Conservation (phyloP, 2,113 vertebrate genomes). For the Chaetops frenatus region DNA sequence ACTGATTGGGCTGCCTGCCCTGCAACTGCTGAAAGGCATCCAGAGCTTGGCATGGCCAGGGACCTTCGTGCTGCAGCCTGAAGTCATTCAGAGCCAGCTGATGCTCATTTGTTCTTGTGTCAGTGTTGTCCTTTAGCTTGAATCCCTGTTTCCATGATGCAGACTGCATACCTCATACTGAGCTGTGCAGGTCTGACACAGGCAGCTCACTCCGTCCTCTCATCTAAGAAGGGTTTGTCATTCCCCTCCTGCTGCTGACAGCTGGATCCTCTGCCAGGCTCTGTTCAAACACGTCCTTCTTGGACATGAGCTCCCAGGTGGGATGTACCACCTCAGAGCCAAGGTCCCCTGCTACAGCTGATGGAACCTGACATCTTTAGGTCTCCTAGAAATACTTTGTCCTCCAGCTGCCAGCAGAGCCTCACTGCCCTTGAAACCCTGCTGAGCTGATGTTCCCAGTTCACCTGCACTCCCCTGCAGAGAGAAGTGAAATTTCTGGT, state of each 20-base stretch:
- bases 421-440: not conserved
- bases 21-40: not conserved
- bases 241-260: not conserved
- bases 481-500: not conserved
- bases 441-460: fast-evolving
- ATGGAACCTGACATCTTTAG: not conserved
- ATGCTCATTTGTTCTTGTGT: not conserved
- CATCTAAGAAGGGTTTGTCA: not conserved
- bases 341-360: not conserved
- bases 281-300: not conserved
- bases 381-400: not conserved
- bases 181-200: not conserved
- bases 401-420: not conserved
- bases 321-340: fast-evolving
- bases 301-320: not conserved
- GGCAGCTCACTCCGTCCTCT: not conserved
- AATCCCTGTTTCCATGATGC: not conserved
- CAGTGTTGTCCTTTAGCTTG: not conserved
- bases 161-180: not conserved
- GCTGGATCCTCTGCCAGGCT: not conserved
- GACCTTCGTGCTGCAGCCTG: not conserved
- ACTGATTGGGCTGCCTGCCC: not conserved
- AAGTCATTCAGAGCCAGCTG: not conserved
- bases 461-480: not conserved
- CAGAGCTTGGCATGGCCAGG: not conserved